Base-by-base conservation (phyloP, 2,113 vertebrate genomes). In the Gadus macrocephalus region DNA sequence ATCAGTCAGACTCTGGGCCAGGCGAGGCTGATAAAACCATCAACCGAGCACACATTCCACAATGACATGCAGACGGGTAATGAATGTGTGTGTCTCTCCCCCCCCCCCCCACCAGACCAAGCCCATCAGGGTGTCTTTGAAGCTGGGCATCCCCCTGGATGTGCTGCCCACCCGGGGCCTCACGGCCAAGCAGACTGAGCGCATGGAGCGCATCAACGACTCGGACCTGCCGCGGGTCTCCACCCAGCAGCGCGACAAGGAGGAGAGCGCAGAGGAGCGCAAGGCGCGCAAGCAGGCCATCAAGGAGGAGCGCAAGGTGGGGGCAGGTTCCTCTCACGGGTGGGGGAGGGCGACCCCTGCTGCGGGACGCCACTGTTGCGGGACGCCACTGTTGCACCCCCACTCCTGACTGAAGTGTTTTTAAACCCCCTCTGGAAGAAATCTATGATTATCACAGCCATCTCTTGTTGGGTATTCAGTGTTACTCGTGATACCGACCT, bases 291-390 rank as follows among this genome's bases (percentile, higher is more conserved):
- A 99, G 68, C 94, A 94, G 76, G 92, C 92, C 15, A 78, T 98
- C 73, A 98, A 91, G 72, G 94, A 93, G 6, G 96, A 99, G 61
- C 78, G 95, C 69, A 98, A 95, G 94, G 97, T 98, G 61, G 80
- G 71, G 15, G 19, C 22, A 42, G 28, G n/a, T 60, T 60, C 8
- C n/a, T 17, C 16, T n/a, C 31, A 35, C 31, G 31, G 31, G 2
- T 35, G 31, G 31, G 31, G 31, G 31, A 35, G 4, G 31, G 31
- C 4, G 31, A 35, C 31, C 31, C 31, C 31, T 4, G 31, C 31
- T 35, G 31, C 0, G 31, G 31, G 31, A 4, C 6, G 31, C 31
- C 31, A 35, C 31, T 35, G 31, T 35, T 35, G 31, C 4, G 31
- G 31, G 31, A 4, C 6, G 31, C 31, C 31, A 35, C 31, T 35